Percentiles rank a stretch among this genome's conserved stretches.
These are phyloP conservation scores for Ophioninae sp. DNA, from an alignment of 2,888 invertebrate genomes.

Conservation along the genomic window DNA sequence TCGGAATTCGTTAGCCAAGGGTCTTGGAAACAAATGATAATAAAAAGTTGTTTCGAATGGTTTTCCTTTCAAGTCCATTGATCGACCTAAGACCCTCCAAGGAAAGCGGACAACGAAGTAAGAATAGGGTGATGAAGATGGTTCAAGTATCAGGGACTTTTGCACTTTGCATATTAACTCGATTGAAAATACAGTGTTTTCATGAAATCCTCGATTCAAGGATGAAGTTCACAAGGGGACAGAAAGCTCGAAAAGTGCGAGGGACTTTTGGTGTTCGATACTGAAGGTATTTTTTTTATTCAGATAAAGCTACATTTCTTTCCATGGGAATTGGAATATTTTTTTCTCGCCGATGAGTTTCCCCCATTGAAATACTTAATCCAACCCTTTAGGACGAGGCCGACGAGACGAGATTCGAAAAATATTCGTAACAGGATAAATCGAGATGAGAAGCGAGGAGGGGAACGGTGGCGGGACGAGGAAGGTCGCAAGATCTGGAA, in stretches of 20 bases:
- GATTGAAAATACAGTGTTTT: slow-evolving; percentile 32
- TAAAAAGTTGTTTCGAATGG: neutral
- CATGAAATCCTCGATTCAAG: slow-evolving; percentile 1
- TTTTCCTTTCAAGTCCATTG: neutral
- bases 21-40: neutral
- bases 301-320: slow-evolving; percentile 28
- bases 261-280: slow-evolving; percentile 20
- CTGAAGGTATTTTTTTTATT: neutral
- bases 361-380: slow-evolving; percentile 71
- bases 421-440: slow-evolving; percentile 58
- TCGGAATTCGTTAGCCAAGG: neutral
- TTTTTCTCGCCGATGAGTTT: slow-evolving; percentile 45
- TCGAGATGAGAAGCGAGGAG: slow-evolving; percentile 37
- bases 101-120: neutral
- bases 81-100: neutral
- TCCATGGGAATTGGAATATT: slow-evolving; percentile 6
- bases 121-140: slow-evolving; percentile 1
- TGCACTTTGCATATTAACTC: slow-evolving; percentile 38
- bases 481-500: slow-evolving; percentile 16
- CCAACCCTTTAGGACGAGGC: slow-evolving; percentile 67
- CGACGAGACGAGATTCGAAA: slow-evolving; percentile 48
- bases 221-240: neutral
- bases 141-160: slow-evolving; percentile 20
- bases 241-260: neutral
- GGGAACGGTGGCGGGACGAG: slow-evolving; percentile 11